Base-by-base conservation (phyloP, 1,140 invertebrate species). In the Pseudomyrmex concolor region DNA sequence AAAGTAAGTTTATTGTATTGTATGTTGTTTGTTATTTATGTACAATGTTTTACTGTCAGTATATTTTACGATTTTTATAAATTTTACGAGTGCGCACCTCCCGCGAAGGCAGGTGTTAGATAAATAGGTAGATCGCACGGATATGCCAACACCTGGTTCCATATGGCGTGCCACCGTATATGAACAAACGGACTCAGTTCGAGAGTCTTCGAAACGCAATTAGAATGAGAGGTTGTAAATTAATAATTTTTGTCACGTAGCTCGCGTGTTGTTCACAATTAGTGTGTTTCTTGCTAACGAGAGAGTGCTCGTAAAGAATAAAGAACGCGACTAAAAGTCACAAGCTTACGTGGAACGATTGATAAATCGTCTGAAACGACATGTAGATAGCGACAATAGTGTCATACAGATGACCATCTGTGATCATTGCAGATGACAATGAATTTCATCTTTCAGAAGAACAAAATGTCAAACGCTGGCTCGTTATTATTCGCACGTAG, bases 131-230 rank as follows among this genome's bases (percentile, higher is more conserved):
- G 84, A 87, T 86, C 80, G 43, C 22, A 9, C 9, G 13, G 82
- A 84, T 88, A 89, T 19, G 84, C 68, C 76, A 67, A 86, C 89
- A 91, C 89, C 90, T 91, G 89, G 89, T 67, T 72, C 84, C 86
- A 83, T 89, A 86, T 76, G 55, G 59, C 68, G 66, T 62, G 45
- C 62, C n/a, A n/a, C n/a, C 62, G 2, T 43, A 45, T 19, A 59
- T 19, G 12, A 59, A 45, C 72, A 12, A 15, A 66, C 54, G 12
- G 12, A 4, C 34, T 72, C 59, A 67, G 34, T 15, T 71, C 17
- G 25, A 67, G 57, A 48, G 81, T 12, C 7, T 54, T 59, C 12
- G 12, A 48, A 59, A 8, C 13, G 1, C 2, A 15, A 80, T 57
- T 57, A 57, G 25, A 25, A 73, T 45, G 45, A 12, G 43, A 57